Evolutionary conservation across 2,888 invertebrate species (phyloP).

Genomic region (Nysson spinosus): DNA sequence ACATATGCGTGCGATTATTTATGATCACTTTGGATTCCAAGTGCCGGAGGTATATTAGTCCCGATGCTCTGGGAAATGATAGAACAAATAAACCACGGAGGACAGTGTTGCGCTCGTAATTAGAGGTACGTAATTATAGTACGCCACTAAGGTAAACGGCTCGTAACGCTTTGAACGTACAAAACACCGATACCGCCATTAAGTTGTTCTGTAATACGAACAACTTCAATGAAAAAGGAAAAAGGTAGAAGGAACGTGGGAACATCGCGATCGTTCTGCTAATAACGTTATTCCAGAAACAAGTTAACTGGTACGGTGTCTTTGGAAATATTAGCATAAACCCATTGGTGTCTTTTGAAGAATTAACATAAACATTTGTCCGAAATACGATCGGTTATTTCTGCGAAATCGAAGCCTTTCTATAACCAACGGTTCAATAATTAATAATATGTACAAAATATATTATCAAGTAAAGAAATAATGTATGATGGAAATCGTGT

Average conservation of each 20-base stretch:
- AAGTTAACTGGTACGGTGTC: no score
- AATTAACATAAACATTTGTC: no score
- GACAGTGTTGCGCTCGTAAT: slow-evolving; percentile 48
- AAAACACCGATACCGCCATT: slow-evolving; percentile 52
- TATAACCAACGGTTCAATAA: no score
- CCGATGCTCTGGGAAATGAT: slow-evolving; percentile 34
- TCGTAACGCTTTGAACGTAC: slow-evolving; percentile 37
- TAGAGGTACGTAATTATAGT: slow-evolving; percentile 52
- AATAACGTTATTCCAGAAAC: slow-evolving; percentile 15
- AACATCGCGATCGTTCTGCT: slow-evolving; percentile 28
- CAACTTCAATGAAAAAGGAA: no score
- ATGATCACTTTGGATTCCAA: slow-evolving; percentile 29
- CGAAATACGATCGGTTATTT: no score
- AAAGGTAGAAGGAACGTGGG: slow-evolving; percentile 42
- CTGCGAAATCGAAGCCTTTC: no score
- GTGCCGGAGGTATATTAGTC: slow-evolving; percentile 25
- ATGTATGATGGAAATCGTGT: no score
- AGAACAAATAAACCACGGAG: slow-evolving; percentile 40
- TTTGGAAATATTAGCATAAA: no score
- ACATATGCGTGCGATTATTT: slow-evolving; percentile 48
- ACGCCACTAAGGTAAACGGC: slow-evolving; percentile 31
- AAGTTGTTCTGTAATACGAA: slow-evolving; percentile 38
- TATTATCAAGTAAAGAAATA: no score
- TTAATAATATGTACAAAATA: no score
- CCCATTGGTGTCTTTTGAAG: no score